A percentile compares a stretch with the other conserved stretches of the same genome.
phyloP scores from a whole-genome alignment of 2,888 invertebrate genomes.

The Serrognathus titanus region DNA sequence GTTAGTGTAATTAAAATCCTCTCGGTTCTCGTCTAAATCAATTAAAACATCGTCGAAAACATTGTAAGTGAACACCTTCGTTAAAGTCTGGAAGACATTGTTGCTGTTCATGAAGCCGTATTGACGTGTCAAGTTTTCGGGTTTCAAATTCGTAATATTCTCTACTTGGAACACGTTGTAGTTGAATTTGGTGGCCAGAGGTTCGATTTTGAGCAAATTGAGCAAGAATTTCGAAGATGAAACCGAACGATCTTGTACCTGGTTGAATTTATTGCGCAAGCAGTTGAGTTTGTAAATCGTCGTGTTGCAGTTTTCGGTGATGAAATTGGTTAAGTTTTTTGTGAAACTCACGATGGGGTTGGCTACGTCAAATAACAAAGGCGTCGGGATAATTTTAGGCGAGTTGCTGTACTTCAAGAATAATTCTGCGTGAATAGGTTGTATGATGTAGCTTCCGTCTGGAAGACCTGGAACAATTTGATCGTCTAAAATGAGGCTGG shows the following conservation, averaged over 20 bases:
- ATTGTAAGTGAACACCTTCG: constrained; percentile 37
- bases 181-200: constrained; percentile 36
- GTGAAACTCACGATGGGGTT: constrained; percentile 37
- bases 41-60: constrained; percentile 40
- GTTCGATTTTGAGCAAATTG: constrained; percentile 37
- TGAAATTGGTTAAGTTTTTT: constrained; percentile 29
- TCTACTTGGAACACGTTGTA: constrained; percentile 39
- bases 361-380: constrained; percentile 42
- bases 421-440: constrained; percentile 34
- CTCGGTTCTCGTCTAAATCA: constrained; percentile 23
- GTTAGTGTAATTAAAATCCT: constrained; percentile 14
- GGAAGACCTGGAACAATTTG: constrained; percentile 37
- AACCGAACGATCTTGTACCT: neutral
- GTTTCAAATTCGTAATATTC: constrained; percentile 9
- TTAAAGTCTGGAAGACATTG: constrained; percentile 29
- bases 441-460: constrained; percentile 38
- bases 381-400: constrained; percentile 36
- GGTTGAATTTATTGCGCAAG: constrained; percentile 26
- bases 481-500: neutral
- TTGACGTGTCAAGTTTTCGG: neutral
- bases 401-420: constrained; percentile 26
- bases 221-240: neutral
- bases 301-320: constrained; percentile 38
- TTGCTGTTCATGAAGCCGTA: constrained; percentile 15
- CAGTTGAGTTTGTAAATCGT: constrained; percentile 38